A percentile compares a stretch with the other conserved stretches of the same genome.
phyloP scores from a whole-genome alignment of 2,113 vertebrate genomes.

The Hippoglossus stenolepis region DNA sequence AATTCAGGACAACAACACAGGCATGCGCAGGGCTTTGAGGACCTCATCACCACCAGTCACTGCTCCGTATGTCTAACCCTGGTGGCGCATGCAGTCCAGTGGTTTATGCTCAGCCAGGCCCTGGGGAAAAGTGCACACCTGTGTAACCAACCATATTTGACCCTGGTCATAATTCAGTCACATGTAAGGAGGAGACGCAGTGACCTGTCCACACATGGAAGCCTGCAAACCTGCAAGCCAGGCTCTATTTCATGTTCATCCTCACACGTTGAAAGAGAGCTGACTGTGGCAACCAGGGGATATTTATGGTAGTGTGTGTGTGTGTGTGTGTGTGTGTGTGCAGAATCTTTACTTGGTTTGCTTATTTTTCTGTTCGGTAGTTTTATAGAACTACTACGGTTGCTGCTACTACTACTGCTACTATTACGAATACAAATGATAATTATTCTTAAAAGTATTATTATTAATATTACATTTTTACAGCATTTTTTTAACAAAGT shows the following conservation, averaged over 20 bases:
- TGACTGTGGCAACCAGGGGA: slow-evolving; percentile 3
- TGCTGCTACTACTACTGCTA: too few relatives aligned
- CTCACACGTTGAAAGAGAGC: slow-evolving; percentile 8
- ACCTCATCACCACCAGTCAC: slow-evolving; percentile 30
- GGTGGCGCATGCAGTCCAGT: background rate
- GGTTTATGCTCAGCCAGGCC: slow-evolving; percentile 20
- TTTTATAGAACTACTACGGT: too few relatives aligned
- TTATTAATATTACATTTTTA: too few relatives aligned
- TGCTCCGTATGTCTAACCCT: slow-evolving; percentile 33
- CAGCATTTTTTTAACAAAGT: too few relatives aligned
- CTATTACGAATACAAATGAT: too few relatives aligned
- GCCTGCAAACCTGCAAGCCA: slow-evolving; percentile 27
- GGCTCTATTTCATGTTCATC: slow-evolving; percentile 31
- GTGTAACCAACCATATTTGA: slow-evolving; percentile 54
- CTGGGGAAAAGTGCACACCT: slow-evolving; percentile 5
- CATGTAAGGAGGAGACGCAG: slow-evolving; percentile 20
- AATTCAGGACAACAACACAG: slow-evolving; percentile 32
- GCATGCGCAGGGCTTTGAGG: slow-evolving; percentile 39
- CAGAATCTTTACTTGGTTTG: too few relatives aligned
- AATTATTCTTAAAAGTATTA: too few relatives aligned
- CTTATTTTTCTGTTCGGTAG: too few relatives aligned
- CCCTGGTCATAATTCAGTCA: slow-evolving; percentile 51
- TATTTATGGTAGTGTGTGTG: slow-evolving; percentile 7
- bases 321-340: background rate
- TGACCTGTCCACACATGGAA: slow-evolving; percentile 14